Conservation (phyloP, 2,888 invertebrate species). For the Hypselothyrea guttata region DNA sequence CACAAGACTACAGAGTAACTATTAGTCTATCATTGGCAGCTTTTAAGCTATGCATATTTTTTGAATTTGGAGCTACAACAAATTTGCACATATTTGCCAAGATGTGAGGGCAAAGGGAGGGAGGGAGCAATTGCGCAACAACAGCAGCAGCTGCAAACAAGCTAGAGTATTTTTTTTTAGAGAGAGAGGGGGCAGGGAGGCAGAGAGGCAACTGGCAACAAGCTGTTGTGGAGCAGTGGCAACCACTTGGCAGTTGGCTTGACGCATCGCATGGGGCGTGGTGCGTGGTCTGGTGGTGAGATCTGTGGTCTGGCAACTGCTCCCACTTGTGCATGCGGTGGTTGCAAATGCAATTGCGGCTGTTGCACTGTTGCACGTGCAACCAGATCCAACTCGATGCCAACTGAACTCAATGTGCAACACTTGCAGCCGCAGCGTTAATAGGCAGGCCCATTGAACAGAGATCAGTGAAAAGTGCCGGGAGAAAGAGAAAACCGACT, state of each 20-base stretch:
- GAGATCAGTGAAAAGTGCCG: conserved; percentile 19
- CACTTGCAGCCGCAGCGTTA: conserved; percentile 7
- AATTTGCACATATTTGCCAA: conserved; percentile 52
- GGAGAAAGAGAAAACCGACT: conserved; percentile 6
- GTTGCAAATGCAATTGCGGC: conserved; percentile 64
- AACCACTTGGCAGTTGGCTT: conserved; percentile 30
- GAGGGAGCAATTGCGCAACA: conserved; percentile 37
- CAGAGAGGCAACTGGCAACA: no score
- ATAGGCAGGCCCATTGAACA: conserved; percentile 31
- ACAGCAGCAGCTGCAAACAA: conserved; percentile 37
- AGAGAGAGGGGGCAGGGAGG: no score
- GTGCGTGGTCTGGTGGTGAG: conserved; percentile 7
- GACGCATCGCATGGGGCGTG: conserved; percentile 58
- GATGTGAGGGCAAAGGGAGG: neutral
- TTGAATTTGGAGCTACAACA: conserved; percentile 42
- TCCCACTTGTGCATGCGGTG: conserved; percentile 20
- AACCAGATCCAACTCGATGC: conserved; percentile 27
- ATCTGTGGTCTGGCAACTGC: conserved; percentile 22
- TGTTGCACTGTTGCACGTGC: conserved; percentile 30
- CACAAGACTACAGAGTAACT: conserved; percentile 8
- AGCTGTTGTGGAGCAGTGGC: conserved; percentile 54
- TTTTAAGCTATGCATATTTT: conserved; percentile 2
- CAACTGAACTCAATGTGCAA: conserved; percentile 15
- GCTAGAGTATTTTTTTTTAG: conserved; percentile 18
- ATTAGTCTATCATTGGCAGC: conserved; percentile 4